These are phyloP conservation scores for Hepsetus odoe DNA, from an alignment of 2,113 vertebrate genomes.

Conservation along the genomic window DNA sequence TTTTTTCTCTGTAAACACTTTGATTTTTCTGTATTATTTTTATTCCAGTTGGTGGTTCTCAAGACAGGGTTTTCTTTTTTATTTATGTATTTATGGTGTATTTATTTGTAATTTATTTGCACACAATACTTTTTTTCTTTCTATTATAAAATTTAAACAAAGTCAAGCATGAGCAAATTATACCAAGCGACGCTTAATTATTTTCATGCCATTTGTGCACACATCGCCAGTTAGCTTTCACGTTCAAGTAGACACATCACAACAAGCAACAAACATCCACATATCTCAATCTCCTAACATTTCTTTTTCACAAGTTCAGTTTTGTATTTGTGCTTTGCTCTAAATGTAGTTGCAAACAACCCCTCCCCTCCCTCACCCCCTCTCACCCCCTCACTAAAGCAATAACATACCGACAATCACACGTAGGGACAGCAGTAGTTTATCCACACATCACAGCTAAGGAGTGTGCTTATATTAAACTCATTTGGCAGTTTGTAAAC, in stretches of 20 bases:
- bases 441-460: conserved; percentile 31
- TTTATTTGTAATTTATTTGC: conserved; percentile 70
- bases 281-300: conserved; percentile 18
- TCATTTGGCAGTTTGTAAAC: conserved; percentile 12
- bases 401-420: conserved; percentile 81
- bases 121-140: conserved; percentile 69
- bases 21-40: conserved; percentile 13
- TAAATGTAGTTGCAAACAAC: conserved; percentile 41
- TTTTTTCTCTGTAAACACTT: not conserved
- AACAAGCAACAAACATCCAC: conserved; percentile 21
- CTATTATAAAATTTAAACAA: conserved; percentile 63
- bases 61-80: conserved; percentile 63
- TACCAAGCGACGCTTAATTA: conserved; percentile 67
- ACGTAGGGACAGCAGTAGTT: conserved; percentile 52
- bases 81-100: conserved; percentile 71
- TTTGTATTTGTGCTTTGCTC: conserved; percentile 50
- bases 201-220: conserved; percentile 73
- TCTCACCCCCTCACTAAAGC: conserved; percentile 73
- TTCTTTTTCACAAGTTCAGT: conserved; percentile 31
- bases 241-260: conserved; percentile 30
- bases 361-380: no score
- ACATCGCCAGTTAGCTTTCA: conserved; percentile 44
- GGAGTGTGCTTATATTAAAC: conserved; percentile 12
- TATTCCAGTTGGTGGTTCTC: conserved; percentile 51
- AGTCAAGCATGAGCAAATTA: conserved; percentile 62